Base-by-base conservation (phyloP, 1,140 invertebrate genomes). In the Drosophila nigromelanica region DNA sequence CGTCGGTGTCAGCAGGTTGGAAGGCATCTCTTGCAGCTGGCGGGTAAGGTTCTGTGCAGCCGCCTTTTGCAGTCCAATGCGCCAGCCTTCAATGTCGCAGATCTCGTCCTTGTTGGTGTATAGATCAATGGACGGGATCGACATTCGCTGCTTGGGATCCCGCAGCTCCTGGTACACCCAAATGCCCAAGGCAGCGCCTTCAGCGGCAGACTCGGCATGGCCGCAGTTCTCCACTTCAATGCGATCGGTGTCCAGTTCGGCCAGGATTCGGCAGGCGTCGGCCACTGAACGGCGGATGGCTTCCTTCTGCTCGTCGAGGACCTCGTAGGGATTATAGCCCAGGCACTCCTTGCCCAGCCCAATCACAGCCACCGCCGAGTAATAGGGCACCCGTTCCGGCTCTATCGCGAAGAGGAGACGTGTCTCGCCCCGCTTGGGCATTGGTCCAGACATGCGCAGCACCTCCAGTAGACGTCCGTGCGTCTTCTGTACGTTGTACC, bases 41-140 rank as follows among this genome's bases (percentile, higher is more conserved):
- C 97, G 92, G 2, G 97, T 96, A 73, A 97, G 93, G 91, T 98
- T 98, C 92, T 99, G 98, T 0, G 96, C 95, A 33, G 96, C 93
- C 0, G 96, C 96, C 90, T 96, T 95, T 8, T 95, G 93, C 27
- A 93, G 69, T 0, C 98, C 98, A 85, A 93, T 90, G 37, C 93
- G 92, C 97, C 97, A 98, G 40, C 94, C 93, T 18, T 93, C 92
- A 30, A 93, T 92, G 61, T 92, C 93, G 42, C 92, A 92, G 37
- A 93, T 83, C 51, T 93, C 92, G 48, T 93, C 90, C 43, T 91
- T 77, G 18, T 48, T 86, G 5, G 95, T 90, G 52, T 81, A 90
- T n/a, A 92, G 56, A 54, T 92, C 91, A 3, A 92, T 89, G 5
- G 85, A 68, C 0, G 91, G 90, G 1, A 91, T 74, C 0, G 70